Evolutionary conservation across 2,113 vertebrate species (phyloP), one percentile per base, ranked within the genome.

Genomic region (Pedetes capensis): DNA sequence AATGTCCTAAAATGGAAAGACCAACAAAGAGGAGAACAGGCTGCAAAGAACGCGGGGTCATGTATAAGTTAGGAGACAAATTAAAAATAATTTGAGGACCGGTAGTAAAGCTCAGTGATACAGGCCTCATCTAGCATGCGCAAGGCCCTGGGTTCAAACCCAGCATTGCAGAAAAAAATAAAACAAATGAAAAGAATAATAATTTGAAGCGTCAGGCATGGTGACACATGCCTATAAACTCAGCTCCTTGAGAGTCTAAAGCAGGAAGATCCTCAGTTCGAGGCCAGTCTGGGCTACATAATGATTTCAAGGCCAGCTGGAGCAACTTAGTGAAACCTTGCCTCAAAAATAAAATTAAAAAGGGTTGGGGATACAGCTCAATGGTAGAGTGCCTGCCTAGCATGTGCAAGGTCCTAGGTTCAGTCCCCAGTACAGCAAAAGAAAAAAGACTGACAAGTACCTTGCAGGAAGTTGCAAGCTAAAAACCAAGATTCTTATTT

Each of bases 401-500:
- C 5, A 42, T 3, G 37, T 2, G 44, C 8, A 29, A 49, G 16
- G 47, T 17, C 3, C 37, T 27, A 23, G 37, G 1, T 57, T 20
- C n/a, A 4, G 76, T 27, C 23, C 57, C 44, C 23, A 78, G 7
- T 7, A 17, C n/a, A 68, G 27, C 22, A 68, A 23, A 68, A 39
- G 55, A 66, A 61, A 63, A 63, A 42, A 69, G 91, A n/a, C 22
- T 93, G 20, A 86, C 85, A n/a, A 89, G 29, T 25, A 37, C 1
- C 8, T 47, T 51, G 42, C 1, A 76, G 32, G 53, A 71, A 90
- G n/a, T 5, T 29, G 14, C 2, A 66, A 63, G 13, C 32, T 80
- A 49, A 90, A 94, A 51, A 37, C 14, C 0, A 84, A 66, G 17
- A 16, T 32, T 78, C 29, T 68, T 83, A 79, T 34, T 29, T 53